phyloP scores from a whole-genome alignment of 1,140 invertebrate genomes.

The Tetramorium simillimum region DNA sequence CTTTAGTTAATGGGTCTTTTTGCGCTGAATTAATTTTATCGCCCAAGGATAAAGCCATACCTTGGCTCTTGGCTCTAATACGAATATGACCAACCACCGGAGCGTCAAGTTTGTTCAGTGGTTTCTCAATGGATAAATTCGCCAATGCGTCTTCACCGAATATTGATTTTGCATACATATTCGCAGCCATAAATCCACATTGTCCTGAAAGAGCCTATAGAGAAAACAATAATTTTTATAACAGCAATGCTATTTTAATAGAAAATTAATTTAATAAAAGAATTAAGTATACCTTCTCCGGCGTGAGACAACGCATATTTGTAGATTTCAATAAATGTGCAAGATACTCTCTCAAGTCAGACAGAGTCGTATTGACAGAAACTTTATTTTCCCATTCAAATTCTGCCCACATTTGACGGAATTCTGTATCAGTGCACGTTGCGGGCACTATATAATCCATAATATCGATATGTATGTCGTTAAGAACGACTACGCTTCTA shows the following conservation, averaged over 20 bases:
- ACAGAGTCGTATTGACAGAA: conserved; percentile 97
- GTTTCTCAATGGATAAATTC: conserved; percentile 99
- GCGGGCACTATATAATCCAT: conserved; percentile 99
- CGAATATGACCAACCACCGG: conserved; percentile 98
- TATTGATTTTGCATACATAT: conserved; percentile 99
- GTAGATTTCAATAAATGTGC: conserved; percentile 97
- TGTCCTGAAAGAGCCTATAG: conserved; percentile 95
- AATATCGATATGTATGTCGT: conserved; percentile 99
- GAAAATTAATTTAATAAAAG: conserved; percentile 27
- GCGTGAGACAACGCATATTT: conserved; percentile 99
- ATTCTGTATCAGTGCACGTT: conserved; percentile 97
- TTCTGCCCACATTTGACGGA: conserved; percentile 99
- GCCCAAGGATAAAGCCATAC: conserved; percentile 98
- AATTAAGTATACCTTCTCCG: conserved; percentile 90
- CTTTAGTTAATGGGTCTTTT: conserved; percentile 88
- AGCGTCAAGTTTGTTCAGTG: conserved; percentile 93
- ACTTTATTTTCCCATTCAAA: conserved; percentile 99
- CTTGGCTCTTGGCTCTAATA: conserved; percentile 99
- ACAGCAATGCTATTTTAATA: background rate
- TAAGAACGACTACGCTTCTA: conserved; percentile 98
- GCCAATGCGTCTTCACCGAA: conserved; percentile 99
- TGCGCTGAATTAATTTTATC: conserved; percentile 98
- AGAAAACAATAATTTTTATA: conserved; percentile 34
- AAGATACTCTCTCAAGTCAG: conserved; percentile 97
- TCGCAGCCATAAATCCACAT: conserved; percentile 99